Base-by-base conservation (phyloP, 2,113 vertebrate genomes). In the Plestiodon gilberti region DNA sequence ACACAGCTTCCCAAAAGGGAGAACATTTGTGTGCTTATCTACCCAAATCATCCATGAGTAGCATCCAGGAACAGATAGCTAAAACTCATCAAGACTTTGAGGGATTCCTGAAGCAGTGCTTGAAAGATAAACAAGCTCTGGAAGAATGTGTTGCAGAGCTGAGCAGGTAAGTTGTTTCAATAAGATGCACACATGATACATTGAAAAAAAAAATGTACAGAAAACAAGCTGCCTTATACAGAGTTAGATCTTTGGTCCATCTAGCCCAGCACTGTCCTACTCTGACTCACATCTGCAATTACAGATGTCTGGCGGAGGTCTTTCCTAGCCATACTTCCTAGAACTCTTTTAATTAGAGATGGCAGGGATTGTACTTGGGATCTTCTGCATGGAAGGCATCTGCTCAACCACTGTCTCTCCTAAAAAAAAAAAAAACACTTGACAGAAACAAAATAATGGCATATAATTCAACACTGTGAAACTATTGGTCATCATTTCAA, bases 11-110 rank as follows among this genome's bases (percentile, higher is more conserved):
- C 61, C 97, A 97, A 69, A 97, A 99, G 94, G 98, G 97, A 80
- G 96, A 98, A 90, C 97, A 89, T 84, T 93, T 99, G 20, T 98
- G 94, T 55, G 89, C 95, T 62, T 96, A 98, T 90, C 95, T 99
- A 86, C 91, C 98, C 70, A 97, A 98, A 94, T 91, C 97, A 84
- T 93, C 95, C 74, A 96, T 97, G 43, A 94, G 93, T 52, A 96
- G 95, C 81, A 96, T 99, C 84, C 97, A 98, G 87, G 98, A 98
- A 38, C 97, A 97, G 87, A 94, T 99, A 83, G 95, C 94, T 1
- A 97, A 96, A 71, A 97, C 97, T 76, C 97, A 97, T 40, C 96
- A 97, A 91, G 98, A 96, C 74, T 98, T 99, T 92, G 97, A 96
- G 52, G 95, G 89, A 7, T 98, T 98, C 85, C 93, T 98, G 89